Evolutionary conservation across 2,888 invertebrate species (phyloP).

Genomic region (Sinotaia quadrata): DNA sequence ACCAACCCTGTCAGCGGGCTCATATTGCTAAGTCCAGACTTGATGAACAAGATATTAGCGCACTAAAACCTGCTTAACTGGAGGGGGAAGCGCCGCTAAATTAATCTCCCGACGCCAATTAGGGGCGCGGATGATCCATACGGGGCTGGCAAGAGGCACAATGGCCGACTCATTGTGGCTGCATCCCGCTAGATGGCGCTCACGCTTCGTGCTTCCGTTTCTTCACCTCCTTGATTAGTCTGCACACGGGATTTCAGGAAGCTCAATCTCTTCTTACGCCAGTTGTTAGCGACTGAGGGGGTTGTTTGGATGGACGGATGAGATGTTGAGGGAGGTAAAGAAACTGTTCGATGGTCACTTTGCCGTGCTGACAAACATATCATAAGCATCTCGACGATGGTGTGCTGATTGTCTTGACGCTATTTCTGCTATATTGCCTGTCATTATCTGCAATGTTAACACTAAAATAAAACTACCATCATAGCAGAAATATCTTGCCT

Average conservation of each 20-base stretch:
- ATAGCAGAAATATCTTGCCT: no score
- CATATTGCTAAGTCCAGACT: background rate
- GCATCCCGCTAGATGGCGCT: background rate
- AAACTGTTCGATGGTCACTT: no score
- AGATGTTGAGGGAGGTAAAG: background rate
- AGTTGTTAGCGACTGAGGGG: background rate
- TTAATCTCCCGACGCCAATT: conserved; percentile 36
- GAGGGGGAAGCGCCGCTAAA: conserved; percentile 27
- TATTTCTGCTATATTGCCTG: no score
- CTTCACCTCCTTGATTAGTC: conserved; percentile 8
- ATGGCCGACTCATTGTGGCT: conserved; percentile 7
- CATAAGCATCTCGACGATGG: no score
- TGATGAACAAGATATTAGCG: conserved; percentile 27
- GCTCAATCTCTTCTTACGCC: background rate
- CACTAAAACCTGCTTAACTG: conserved; percentile 33
- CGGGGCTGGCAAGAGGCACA: conserved; percentile 4
- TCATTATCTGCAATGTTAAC: no score
- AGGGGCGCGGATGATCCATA: conserved; percentile 21
- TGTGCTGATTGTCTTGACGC: no score
- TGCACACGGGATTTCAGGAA: background rate
- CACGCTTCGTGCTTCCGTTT: conserved; percentile 13
- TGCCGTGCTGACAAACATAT: no score
- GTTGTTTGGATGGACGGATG: background rate
- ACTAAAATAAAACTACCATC: no score
- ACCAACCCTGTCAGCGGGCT: no score